phyloP scores from a whole-genome alignment of 1,140 invertebrate genomes.

The Drosophila ogumai region DNA sequence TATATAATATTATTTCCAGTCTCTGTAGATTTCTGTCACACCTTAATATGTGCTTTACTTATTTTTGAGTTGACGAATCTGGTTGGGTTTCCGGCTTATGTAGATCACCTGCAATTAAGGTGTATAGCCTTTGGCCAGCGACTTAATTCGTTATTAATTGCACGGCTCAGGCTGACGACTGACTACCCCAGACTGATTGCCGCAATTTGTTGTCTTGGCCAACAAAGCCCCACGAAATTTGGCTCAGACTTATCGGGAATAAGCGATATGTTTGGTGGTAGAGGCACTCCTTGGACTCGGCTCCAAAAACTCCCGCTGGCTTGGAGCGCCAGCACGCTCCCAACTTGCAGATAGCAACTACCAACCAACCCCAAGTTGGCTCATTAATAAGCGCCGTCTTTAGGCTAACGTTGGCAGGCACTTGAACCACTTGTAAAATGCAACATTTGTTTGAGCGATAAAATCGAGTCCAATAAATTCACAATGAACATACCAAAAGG shows the following conservation, averaged over 20 bases:
- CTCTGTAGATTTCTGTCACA: background rate
- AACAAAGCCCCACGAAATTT: slow-evolving; percentile 26
- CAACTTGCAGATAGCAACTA: slow-evolving; percentile 40
- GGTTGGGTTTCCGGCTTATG: slow-evolving; percentile 37
- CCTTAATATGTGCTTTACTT: background rate
- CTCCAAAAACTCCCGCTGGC: slow-evolving; percentile 33
- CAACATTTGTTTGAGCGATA: slow-evolving; percentile 84
- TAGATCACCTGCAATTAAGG: slow-evolving; percentile 56
- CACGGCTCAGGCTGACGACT: slow-evolving; percentile 45
- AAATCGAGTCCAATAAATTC: slow-evolving; percentile 84
- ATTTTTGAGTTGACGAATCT: slow-evolving; percentile 29
- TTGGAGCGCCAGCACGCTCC: slow-evolving; percentile 40
- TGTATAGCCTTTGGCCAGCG: slow-evolving; percentile 62
- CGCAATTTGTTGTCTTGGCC: slow-evolving; percentile 68
- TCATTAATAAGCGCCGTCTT: slow-evolving; percentile 82
- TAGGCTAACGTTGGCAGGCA: slow-evolving; percentile 68
- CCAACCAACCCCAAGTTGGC: slow-evolving; percentile 33
- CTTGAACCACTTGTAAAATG: slow-evolving; percentile 83
- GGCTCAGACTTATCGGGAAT: slow-evolving; percentile 30
- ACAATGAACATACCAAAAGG: slow-evolving; percentile 83
- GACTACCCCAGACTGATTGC: slow-evolving; percentile 64
- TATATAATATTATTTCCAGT: background rate
- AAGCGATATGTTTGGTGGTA: slow-evolving; percentile 14
- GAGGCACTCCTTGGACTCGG: slow-evolving; percentile 8
- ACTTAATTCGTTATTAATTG: slow-evolving; percentile 80